phyloP scores from a whole-genome alignment of 2,113 vertebrate species.

The Mesoclemmys tuberculata region DNA sequence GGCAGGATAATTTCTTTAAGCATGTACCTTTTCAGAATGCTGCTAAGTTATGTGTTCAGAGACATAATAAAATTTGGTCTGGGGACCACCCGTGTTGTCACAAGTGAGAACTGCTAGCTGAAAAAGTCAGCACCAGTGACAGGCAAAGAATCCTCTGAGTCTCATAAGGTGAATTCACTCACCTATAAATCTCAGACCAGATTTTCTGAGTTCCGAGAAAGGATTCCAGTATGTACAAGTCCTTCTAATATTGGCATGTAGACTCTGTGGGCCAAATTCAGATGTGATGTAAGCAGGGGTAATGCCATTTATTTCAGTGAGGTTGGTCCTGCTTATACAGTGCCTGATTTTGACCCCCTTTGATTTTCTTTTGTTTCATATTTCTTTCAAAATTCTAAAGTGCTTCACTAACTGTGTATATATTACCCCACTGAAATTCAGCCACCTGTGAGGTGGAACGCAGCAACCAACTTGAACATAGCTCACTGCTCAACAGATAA shows the following conservation, averaged over 20 bases:
- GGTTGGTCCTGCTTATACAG: not conserved
- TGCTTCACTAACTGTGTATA: not conserved
- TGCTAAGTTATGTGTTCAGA: not conserved
- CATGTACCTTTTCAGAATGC: accelerated
- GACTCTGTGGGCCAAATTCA: not conserved
- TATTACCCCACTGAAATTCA: not conserved
- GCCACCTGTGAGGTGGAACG: not conserved
- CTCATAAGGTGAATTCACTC: not conserved
- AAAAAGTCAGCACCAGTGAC: not conserved
- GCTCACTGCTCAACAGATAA: not conserved
- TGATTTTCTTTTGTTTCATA: not conserved
- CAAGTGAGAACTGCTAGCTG: not conserved
- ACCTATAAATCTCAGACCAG: not conserved
- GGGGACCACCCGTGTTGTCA: not conserved
- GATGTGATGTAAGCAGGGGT: not conserved
- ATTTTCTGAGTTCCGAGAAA: not conserved
- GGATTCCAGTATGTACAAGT: not conserved
- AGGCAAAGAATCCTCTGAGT: accelerated
- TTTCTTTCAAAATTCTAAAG: not conserved
- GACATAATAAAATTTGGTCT: accelerated
- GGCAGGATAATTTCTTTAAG: not conserved
- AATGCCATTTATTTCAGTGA: accelerated
- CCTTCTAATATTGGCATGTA: not conserved
- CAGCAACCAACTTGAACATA: not conserved
- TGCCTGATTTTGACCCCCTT: not conserved